These are phyloP conservation scores for Pygoscelis antarcticus DNA, from an alignment of 2,113 vertebrate species.

Conservation along the genomic window DNA sequence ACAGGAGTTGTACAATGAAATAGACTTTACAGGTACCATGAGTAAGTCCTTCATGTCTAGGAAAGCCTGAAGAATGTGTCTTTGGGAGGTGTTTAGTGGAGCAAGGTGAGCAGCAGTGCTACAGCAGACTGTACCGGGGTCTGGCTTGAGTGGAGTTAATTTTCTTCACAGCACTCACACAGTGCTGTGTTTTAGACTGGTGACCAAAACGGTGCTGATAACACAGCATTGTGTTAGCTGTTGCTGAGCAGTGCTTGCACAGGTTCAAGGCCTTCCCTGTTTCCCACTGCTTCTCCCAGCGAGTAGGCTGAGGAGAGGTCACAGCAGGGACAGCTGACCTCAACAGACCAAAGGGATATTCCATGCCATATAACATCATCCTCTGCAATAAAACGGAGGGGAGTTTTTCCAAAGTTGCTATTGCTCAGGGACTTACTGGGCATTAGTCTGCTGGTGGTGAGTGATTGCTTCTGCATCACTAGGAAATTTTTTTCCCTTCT, in stretches of 20 bases:
- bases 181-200: neutral
- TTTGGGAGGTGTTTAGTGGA: neutral
- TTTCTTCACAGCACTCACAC: neutral
- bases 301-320: neutral
- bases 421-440: neutral
- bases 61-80: neutral
- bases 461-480: neutral
- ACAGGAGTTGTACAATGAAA: neutral
- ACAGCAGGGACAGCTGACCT: neutral
- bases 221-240: neutral
- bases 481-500: neutral
- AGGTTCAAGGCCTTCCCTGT: neutral
- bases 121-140: neutral
- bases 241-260: neutral
- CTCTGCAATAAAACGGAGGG: neutral
- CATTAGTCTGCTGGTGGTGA: neutral
- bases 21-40: neutral
- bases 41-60: neutral
- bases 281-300: neutral
- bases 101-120: neutral
- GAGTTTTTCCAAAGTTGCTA: neutral
- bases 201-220: neutral
- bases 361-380: neutral
- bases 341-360: neutral
- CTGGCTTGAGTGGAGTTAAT: neutral